Evolutionary conservation across 2,113 vertebrate species (phyloP), one percentile per base, ranked within the genome.

Genomic region (Hipposideros armiger): DNA sequence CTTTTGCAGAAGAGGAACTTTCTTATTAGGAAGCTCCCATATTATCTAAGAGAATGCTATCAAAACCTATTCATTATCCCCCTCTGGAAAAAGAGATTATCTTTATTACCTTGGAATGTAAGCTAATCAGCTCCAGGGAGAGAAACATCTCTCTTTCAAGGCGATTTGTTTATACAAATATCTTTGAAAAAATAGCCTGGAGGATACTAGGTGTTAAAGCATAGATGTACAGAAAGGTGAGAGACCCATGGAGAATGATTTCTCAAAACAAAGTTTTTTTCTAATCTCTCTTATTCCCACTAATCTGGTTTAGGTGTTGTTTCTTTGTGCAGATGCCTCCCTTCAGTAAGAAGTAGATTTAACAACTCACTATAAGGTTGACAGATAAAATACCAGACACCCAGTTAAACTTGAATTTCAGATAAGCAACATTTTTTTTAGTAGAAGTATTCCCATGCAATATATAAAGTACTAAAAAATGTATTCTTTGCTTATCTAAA

Each of bases 341-440:
- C 62, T 45, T 7, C 60, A 88, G 62, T 88, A 92, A 56, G 62
- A 22, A 30, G 11, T 52, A 91, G 11, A 69, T 62, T 88, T 42
- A 36, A 14, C 26, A 67, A 20, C 1, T 74, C 19, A 3, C 42
- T 24, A 3, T 83, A n/a, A 76, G 5, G 9, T 50, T 69, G 32
- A 47, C 56, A 47, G 47, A 50, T 70, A 73, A 95, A 81, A 87
- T 24, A n/a, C 26, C 20, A 76, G 69, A 58, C 13, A 50, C 19
- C 24, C 8, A 52, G 13, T 92, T 84, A 70, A 70, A 92, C 8
- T 52, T 54, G 60, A 88, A 83, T 73, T 78, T 95, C 30, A 78
- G 54, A 54, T 42, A 7, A 84, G 30, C 15, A 42, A 6, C 50
- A 45, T 0, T 36, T 73, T 36, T 24, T 81, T 56, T 36, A 66